Percentiles rank a stretch among this genome's conserved stretches.
phyloP scores from a whole-genome alignment of 2,113 vertebrate species.

The Pseudorasbora parva region DNA sequence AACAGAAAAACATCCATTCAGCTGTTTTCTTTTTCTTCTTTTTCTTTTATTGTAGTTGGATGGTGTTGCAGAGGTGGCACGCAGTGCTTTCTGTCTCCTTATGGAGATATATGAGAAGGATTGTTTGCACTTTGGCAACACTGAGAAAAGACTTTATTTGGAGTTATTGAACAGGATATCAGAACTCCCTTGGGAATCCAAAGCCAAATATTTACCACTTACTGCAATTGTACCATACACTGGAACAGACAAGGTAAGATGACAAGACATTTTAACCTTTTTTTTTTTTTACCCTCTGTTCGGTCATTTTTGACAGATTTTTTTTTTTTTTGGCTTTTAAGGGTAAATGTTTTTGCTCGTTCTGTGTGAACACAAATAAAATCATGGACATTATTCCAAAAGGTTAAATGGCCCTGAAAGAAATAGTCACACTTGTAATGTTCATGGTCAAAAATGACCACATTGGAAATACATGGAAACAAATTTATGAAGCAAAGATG shows the following conservation, averaged over 20 bases:
- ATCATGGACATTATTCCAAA: too few species aligned
- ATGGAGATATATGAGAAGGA: slow-evolving; percentile 82
- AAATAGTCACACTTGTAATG: too few species aligned
- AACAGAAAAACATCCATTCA: neutral
- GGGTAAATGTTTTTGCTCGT: too few species aligned
- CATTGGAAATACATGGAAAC: too few species aligned
- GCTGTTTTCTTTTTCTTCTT: neutral
- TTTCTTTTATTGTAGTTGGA: slow-evolving; percentile 74
- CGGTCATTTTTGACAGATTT: too few species aligned
- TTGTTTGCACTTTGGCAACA: slow-evolving; percentile 72
- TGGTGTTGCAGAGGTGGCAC: slow-evolving; percentile 80
- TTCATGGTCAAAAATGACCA: too few species aligned
- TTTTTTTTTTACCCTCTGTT: too few species aligned
- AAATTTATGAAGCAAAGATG: too few species aligned
- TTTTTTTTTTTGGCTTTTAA: too few species aligned
- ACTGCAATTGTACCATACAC: slow-evolving; percentile 81
- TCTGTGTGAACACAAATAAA: too few species aligned
- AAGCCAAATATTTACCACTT: slow-evolving; percentile 82
- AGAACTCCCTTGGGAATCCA: slow-evolving; percentile 82
- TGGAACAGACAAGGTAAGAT: slow-evolving; percentile 81
- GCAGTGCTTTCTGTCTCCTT: slow-evolving; percentile 76
- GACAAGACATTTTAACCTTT: too few species aligned
- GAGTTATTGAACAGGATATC: slow-evolving; percentile 74
- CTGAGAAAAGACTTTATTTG: slow-evolving; percentile 71
- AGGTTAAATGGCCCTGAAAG: too few species aligned